phyloP scores from a whole-genome alignment of 2,888 invertebrate species.

The Leptogaster cylindrica region DNA sequence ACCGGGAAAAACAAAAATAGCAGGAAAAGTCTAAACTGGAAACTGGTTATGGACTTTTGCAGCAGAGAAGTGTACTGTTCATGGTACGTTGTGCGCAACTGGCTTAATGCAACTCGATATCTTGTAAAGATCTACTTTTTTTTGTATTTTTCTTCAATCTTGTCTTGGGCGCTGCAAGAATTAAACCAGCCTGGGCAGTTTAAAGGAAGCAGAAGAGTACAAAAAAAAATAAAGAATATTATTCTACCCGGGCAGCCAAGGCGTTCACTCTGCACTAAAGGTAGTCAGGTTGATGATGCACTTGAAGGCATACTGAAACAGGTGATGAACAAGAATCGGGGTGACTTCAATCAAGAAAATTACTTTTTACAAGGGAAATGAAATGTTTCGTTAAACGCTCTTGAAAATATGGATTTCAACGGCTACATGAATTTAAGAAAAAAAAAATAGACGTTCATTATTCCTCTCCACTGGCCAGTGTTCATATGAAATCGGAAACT shows the following conservation, averaged over 20 bases:
- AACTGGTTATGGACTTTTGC: constrained; percentile 39
- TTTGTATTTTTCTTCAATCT: constrained; percentile 21
- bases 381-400: constrained; percentile 29
- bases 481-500: no score
- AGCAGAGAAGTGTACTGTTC: constrained; percentile 37
- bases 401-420: constrained; percentile 35
- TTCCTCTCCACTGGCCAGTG: no score
- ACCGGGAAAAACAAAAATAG: constrained; percentile 10
- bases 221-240: no score
- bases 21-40: constrained; percentile 1
- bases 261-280: constrained; percentile 37
- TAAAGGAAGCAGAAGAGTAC: constrained; percentile 37
- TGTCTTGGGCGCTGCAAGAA: constrained; percentile 40
- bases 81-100: constrained; percentile 38
- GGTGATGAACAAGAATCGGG: constrained; percentile 39
- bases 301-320: constrained; percentile 37
- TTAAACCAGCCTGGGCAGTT: constrained; percentile 38
- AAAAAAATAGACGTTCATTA: no score
- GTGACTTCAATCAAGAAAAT: constrained; percentile 37
- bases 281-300: constrained; percentile 41
- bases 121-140: constrained; percentile 39
- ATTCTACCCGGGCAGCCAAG: constrained; percentile 33
- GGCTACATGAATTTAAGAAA: no score
- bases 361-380: constrained; percentile 17
- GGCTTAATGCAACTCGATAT: constrained; percentile 40